Evolutionary conservation across 2,797 vertebrate species (phyloP).

Genomic region (Tachyglossus aculeatus): DNA sequence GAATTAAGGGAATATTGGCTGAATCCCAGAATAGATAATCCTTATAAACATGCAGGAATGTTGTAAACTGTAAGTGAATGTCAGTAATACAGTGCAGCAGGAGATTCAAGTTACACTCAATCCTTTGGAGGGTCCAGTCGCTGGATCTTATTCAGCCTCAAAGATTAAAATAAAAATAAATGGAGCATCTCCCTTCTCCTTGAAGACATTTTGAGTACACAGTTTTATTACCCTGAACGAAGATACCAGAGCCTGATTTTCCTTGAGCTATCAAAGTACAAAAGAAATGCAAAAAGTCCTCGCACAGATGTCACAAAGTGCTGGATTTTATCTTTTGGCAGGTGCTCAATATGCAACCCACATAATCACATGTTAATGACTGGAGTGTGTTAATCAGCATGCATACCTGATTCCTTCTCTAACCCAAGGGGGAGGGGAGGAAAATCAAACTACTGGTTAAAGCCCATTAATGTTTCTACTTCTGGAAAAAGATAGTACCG

Average conservation of each 20-base stretch:
- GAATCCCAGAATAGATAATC: constrained; percentile 68
- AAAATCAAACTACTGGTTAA: constrained; percentile 65
- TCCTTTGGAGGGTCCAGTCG: constrained; percentile 40
- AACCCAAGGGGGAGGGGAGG: constrained; percentile 62
- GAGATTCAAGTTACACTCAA: constrained; percentile 71
- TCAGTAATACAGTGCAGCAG: constrained; percentile 65
- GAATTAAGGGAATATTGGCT: constrained; percentile 68
- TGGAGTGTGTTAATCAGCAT: constrained; percentile 87
- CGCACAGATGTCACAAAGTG: constrained; percentile 71
- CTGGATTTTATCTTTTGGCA: constrained; percentile 88
- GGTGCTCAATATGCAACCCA: constrained; percentile 86
- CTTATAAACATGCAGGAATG: constrained; percentile 74
- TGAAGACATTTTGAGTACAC: constrained; percentile 63
- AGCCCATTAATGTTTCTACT: constrained; percentile 66
- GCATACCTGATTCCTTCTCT: constrained; percentile 80
- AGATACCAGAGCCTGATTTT: constrained; percentile 61
- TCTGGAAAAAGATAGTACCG: constrained; percentile 59
- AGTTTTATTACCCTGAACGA: constrained; percentile 67
- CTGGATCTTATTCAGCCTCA: constrained; percentile 52
- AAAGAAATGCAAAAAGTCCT: constrained; percentile 74
- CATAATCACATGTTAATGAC: constrained; percentile 87
- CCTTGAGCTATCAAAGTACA: constrained; percentile 72
- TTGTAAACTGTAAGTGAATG: constrained; percentile 69
- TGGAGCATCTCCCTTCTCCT: constrained; percentile 40
- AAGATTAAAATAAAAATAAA: constrained; percentile 65